phyloP scores from a whole-genome alignment of 2,888 invertebrate genomes.

The Caenorhabditis sp. region DNA sequence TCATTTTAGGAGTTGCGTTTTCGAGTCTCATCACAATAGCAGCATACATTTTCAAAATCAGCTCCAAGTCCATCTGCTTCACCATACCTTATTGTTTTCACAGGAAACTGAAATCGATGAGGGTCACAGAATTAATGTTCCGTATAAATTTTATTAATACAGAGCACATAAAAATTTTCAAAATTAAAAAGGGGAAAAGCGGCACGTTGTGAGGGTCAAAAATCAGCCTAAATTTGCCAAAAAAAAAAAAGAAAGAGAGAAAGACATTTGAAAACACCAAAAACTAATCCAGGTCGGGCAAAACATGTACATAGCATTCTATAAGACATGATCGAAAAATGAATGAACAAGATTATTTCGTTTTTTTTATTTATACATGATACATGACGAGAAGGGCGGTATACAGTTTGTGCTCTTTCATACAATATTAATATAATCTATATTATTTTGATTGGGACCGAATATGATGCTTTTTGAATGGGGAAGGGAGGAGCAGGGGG shows the following conservation, averaged over 20 bases:
- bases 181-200: background rate
- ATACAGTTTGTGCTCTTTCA: background rate
- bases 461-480: no score
- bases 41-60: no score
- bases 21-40: no score
- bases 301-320: background rate
- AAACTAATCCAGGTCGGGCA: background rate
- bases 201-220: background rate
- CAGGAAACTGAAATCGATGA: no score
- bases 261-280: background rate
- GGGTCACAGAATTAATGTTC: no score
- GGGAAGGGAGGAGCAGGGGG: no score
- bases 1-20: no score
- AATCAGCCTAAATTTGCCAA: background rate
- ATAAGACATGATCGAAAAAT: background rate
- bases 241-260: background rate
- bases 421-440: background rate
- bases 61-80: no score
- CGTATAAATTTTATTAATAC: slow-evolving; percentile 1
- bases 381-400: background rate
- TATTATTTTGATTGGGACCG: background rate
- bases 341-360: background rate
- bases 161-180: background rate
- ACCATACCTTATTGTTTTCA: no score
- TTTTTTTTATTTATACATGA: background rate